Evolutionary conservation across 2,797 vertebrate species (phyloP), one percentile per base, ranked within the genome.

Genomic region (Coregonus ussuriensis): DNA sequence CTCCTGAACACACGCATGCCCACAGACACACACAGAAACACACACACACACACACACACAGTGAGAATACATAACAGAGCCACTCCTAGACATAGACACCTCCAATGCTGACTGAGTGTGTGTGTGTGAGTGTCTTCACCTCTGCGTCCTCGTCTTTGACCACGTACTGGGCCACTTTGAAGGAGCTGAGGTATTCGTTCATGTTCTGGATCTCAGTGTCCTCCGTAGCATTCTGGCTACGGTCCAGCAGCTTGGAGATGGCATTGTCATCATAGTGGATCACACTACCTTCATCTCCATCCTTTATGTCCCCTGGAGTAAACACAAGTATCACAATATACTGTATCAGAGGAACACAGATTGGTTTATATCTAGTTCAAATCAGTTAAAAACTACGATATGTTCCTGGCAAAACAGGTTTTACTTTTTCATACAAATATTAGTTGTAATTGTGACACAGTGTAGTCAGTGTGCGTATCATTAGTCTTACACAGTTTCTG

Each of bases 151-250:
- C 98, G 90, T 99, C 98, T 47, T 97, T 96, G 88, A 99, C 98
- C 93, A 99, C 96, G 47, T 99, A 99, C 93, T 99, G 97, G 5
- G 98, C 98, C 94, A 99, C 98, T 93, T 99, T 99, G 90, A 99
- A 99, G 90, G 98, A 99, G 93, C 98, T 99, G 83, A 99, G 95
- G 92, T 99, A 99, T 91, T 99, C 98, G 6, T 99, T 99, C 97
- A 99, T 99, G 91, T 99, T 99, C 94, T 99, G 98, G 37, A 99
- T 95, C 88, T 99, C 98, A 0, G 97, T 98, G 92, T 98, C 98
- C 0, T 99, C 98, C 0, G 97, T 98, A 6, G 96, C 96, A 0
- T 99, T 96, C 91, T 96, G 98, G 88, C 96, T 98, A 77, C 98
- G 95, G 89, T 99, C 98, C 92, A 99, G 85, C 77, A 99, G 96